Percentiles rank a stretch among this genome's conserved stretches.
Conservation (phyloP, 1,140 invertebrate genomes). For the Acarapis woodi region DNA sequence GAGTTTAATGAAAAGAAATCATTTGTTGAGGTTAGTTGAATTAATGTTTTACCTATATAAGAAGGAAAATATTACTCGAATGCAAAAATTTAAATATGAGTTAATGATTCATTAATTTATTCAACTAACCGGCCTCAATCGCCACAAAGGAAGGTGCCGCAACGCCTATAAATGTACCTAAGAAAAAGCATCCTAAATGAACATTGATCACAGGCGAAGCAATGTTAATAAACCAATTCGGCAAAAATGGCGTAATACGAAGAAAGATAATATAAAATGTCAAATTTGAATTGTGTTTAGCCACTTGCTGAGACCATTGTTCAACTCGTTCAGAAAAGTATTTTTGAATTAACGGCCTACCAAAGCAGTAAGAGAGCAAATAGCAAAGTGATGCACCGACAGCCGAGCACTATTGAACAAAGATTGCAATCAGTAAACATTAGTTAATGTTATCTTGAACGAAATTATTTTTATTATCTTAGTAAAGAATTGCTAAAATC, state of each 20-base stretch:
- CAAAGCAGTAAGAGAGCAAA: constrained; percentile 58
- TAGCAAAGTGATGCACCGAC: constrained; percentile 86
- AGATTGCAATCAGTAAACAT: too few relatives aligned
- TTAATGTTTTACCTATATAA: too few relatives aligned
- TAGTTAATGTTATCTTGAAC: too few relatives aligned
- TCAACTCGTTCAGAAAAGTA: constrained; percentile 64
- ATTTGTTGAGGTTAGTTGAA: too few relatives aligned
- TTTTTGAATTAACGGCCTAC: constrained; percentile 45
- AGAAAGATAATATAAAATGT: constrained; percentile 92
- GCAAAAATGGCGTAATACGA: constrained; percentile 82
- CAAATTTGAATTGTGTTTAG: constrained; percentile 39
- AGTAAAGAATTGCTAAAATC: constrained; percentile 1
- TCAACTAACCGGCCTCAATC: constrained; percentile 86
- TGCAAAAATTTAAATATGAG: too few relatives aligned
- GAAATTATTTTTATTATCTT: not conserved
- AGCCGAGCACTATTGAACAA: constrained; percentile 45
- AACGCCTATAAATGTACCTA: constrained; percentile 64
- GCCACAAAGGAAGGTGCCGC: constrained; percentile 89
- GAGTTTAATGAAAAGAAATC: too few relatives aligned
- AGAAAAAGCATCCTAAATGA: constrained; percentile 59
- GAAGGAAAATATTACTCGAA: too few relatives aligned
- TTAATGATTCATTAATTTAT: too few relatives aligned
- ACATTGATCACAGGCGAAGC: constrained; percentile 86
- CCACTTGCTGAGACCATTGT: constrained; percentile 39
- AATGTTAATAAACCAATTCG: constrained; percentile 99